Evolutionary conservation across 2,113 vertebrate species (phyloP), one percentile per base, ranked within the genome.

Genomic region (Callionymus lyra): DNA sequence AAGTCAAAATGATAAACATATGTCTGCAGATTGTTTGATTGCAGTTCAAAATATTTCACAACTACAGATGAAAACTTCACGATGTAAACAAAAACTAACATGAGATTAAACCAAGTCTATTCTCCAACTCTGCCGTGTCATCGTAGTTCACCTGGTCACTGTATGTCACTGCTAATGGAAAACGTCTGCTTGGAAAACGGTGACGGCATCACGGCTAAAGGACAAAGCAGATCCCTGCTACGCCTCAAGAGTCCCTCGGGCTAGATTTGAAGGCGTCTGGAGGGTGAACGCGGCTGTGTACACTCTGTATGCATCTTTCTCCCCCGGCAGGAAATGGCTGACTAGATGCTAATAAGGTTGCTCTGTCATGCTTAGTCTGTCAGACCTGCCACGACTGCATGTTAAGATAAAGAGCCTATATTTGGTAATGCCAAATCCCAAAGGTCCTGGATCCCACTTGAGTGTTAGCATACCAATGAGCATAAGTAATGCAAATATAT

Each of bases 311-410:
- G 66, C 61, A 64, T 56, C 58, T 56, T 53, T 14, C 55, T n/a
- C 44, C 52, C 43, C 55, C 68, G 53, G 63, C 69, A 82, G 65
- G 74, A 82, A 87, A 86, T 85, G 77, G 74, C 72, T 80, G 54
- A 78, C 76, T 80, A 79, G 65, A 74, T 85, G 80, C 79, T 81
- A 84, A 81, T 82, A 84, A 85, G 79, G 81, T 76, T 84, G 62
- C 82, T 86, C 79, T 85, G 84, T 86, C 84, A 80, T 84, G 85
- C 84, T 77, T 82, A 77, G 76, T 79, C 33, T 44, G 67, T 77
- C 63, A 85, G 70, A 89, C 75, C 68, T 81, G 84, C 75, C 74
- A 68, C 81, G 83, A 81, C 69, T 72, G 78, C 86, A 78, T 68
- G 71, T 72, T 78, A 78, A 78, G 72, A 79, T 78, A 81, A 80